Conservation (phyloP, 1,140 invertebrate genomes). For the Pollicipes pollicipes region DNA sequence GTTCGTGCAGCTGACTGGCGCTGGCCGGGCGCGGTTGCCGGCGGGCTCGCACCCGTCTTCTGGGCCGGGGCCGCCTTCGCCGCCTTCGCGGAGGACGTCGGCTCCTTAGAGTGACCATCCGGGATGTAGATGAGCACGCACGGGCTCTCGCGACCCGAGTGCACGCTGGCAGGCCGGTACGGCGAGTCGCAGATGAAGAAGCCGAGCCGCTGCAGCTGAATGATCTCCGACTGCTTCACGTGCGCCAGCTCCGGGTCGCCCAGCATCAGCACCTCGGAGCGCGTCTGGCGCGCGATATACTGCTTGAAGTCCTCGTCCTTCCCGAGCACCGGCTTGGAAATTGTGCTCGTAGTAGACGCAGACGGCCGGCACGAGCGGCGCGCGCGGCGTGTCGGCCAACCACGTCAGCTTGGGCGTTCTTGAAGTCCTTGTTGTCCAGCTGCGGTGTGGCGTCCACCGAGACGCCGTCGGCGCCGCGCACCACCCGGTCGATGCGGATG, state of each 20-base stretch:
- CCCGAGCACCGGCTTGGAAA: constrained; percentile 74
- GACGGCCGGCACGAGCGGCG: constrained; percentile 51
- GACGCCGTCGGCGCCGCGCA: constrained; percentile 40
- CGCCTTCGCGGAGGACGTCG: constrained; percentile 25
- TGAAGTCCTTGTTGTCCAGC: constrained; percentile 78
- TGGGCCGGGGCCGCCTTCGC: constrained; percentile 19
- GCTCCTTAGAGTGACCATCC: constrained; percentile 42
- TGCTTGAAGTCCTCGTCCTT: constrained; percentile 97
- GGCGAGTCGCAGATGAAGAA: constrained; percentile 81
- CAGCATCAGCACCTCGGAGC: constrained; percentile 62
- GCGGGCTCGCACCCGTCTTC: too few relatives aligned
- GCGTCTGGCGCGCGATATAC: constrained; percentile 70
- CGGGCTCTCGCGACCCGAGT: constrained; percentile 45
- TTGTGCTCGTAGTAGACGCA: constrained; percentile 91
- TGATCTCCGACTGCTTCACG: constrained; percentile 82
- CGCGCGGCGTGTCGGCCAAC: constrained; percentile 47
- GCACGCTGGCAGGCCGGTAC: constrained; percentile 27
- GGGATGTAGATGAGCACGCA: constrained; percentile 78
- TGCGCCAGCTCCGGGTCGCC: constrained; percentile 69
- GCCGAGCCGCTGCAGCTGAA: constrained; percentile 87
- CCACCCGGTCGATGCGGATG: constrained; percentile 66
- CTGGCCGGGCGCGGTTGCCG: too few relatives aligned
- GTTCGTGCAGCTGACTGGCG: too few relatives aligned
- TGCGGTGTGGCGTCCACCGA: constrained; percentile 62
- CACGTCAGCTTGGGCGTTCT: constrained; percentile 93